phyloP scores from a whole-genome alignment of 2,797 vertebrate genomes.

The Epinephelus coioides region DNA sequence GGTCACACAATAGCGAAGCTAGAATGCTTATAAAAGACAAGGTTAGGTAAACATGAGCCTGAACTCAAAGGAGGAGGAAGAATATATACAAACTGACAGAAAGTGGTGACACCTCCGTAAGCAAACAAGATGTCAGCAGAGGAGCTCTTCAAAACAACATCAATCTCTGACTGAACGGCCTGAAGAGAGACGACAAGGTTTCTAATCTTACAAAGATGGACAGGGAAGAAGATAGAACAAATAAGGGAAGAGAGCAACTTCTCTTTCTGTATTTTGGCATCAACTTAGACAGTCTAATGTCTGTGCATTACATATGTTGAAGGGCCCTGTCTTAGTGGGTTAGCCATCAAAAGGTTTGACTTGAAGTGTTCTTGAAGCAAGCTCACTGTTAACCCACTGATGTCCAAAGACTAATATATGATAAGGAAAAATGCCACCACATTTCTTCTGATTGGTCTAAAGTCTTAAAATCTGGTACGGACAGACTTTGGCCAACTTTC shows the following conservation, averaged over 20 bases:
- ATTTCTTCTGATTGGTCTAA: no score
- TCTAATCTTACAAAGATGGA: conserved; percentile 33
- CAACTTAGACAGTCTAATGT: not conserved
- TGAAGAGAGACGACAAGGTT: conserved; percentile 14
- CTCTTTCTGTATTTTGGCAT: not conserved
- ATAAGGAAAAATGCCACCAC: no score
- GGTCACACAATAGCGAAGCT: conserved; percentile 29
- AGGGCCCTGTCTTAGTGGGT: not conserved
- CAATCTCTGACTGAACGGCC: conserved; percentile 49
- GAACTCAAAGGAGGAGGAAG: conserved; percentile 6
- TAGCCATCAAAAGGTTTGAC: not conserved
- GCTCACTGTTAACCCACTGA: no score
- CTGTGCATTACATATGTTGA: not conserved
- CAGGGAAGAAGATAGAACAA: not conserved
- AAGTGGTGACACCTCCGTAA: conserved; percentile 9
- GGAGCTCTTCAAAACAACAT: conserved; percentile 43
- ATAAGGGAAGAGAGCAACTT: not conserved
- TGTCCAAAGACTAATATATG: no score
- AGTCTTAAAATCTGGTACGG: no score
- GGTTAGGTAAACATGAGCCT: conserved; percentile 48
- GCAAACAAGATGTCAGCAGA: conserved; percentile 35
- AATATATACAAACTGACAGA: not conserved
- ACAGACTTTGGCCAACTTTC: no score
- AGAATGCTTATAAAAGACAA: conserved; percentile 22
- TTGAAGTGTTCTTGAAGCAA: not conserved